These are phyloP conservation scores for Heliothis virescens DNA, from an alignment of 1,140 invertebrate genomes.

Conservation along the genomic window DNA sequence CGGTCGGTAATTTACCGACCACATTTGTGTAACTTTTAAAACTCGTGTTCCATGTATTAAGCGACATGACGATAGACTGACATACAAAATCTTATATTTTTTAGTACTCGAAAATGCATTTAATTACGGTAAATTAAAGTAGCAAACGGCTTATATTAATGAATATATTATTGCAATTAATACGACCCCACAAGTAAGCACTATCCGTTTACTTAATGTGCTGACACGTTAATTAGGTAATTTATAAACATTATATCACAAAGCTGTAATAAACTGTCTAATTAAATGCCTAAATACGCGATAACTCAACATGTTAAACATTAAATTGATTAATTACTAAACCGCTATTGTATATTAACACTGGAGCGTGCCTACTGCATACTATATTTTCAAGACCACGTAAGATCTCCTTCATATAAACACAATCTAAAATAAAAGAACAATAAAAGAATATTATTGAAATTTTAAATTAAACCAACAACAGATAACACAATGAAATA, in stretches of 20 bases:
- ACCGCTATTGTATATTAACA: background rate
- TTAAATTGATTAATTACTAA: background rate
- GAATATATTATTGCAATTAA: conserved; percentile 22
- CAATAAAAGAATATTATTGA: background rate
- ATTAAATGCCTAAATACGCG: background rate
- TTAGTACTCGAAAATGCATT: background rate
- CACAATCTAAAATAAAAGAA: background rate
- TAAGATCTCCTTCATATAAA: too few species aligned
- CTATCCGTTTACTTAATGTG: background rate
- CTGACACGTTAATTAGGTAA: background rate
- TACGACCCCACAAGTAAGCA: background rate
- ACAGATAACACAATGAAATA: conserved; percentile 29
- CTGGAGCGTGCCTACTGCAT: too few species aligned
- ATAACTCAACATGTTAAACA: background rate
- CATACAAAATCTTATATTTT: too few species aligned
- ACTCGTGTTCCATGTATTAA: background rate
- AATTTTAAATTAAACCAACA: conserved; percentile 7
- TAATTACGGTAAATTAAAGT: background rate
- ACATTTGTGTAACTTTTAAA: background rate
- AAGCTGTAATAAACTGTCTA: background rate
- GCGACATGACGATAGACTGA: too few species aligned
- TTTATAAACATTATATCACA: background rate
- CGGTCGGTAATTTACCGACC: background rate
- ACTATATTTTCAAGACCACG: too few species aligned
- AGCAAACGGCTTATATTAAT: background rate